Conservation (phyloP, 2,797 vertebrate genomes). For the Synanceia verrucosa region DNA sequence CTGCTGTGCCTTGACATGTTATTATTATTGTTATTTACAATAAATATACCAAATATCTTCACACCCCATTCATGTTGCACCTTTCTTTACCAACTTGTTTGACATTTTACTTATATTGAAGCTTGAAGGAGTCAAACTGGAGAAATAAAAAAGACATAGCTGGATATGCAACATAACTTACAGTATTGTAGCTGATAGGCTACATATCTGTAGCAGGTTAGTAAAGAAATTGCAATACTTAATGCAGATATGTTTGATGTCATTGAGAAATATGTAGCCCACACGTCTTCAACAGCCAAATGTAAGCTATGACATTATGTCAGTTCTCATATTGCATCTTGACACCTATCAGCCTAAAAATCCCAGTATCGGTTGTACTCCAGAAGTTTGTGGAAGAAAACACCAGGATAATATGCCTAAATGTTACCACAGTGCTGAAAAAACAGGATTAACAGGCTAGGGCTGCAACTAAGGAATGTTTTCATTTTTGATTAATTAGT, state of each 20-base stretch:
- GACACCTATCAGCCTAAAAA: not conserved
- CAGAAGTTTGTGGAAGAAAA: not conserved
- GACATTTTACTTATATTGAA: not conserved
- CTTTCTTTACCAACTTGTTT: not conserved
- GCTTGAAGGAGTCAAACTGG: not conserved
- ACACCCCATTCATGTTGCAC: not conserved
- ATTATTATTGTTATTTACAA: constrained; percentile 10
- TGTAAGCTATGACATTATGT: not conserved
- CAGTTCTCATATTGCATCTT: not conserved
- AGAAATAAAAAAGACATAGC: not conserved
- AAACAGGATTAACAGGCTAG: not conserved
- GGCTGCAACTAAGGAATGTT: too few relatives aligned
- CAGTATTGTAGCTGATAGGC: too few relatives aligned
- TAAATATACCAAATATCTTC: not conserved
- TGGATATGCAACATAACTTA: not conserved
- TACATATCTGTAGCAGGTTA: not conserved
- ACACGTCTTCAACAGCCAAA: not conserved
- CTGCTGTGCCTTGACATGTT: not conserved
- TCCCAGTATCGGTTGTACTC: not conserved
- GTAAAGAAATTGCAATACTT: not conserved
- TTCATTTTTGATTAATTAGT: too few relatives aligned
- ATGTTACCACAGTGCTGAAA: not conserved
- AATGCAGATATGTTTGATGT: not conserved
- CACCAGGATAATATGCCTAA: not conserved
- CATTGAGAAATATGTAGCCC: not conserved